A percentile compares a stretch with the other conserved stretches of the same genome.
Evolutionary conservation across 1,140 invertebrate species (phyloP).

Genomic region (Aphelinus certus): DNA sequence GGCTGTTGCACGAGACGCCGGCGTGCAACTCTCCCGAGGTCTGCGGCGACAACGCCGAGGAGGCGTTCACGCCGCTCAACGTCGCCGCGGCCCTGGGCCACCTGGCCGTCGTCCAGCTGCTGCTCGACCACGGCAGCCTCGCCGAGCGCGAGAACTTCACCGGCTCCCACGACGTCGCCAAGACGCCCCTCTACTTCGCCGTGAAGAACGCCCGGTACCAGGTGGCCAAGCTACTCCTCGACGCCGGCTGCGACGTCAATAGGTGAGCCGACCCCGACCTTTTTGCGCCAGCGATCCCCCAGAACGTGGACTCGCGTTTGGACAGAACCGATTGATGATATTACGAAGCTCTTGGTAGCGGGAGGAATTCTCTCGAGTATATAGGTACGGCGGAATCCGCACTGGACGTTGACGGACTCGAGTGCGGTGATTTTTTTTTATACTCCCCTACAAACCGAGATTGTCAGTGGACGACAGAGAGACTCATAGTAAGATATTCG

Average conservation of each 20-base stretch:
- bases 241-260: conserved; percentile 2
- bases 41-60: not conserved
- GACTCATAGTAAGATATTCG: too few relatives aligned
- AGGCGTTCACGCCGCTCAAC: conserved; percentile 12
- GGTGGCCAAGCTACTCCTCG: conserved; percentile 2
- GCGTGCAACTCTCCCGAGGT: conserved; percentile 7
- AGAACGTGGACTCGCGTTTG: too few relatives aligned
- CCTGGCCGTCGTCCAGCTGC: not conserved
- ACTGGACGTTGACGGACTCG: too few relatives aligned
- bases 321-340: too few relatives aligned
- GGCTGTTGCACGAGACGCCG: conserved; percentile 1
- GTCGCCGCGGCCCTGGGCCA: conserved; percentile 9
- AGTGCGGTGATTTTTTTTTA: too few relatives aligned
- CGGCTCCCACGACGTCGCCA: not conserved
- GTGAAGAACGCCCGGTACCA: not conserved
- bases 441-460: too few relatives aligned
- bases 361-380: too few relatives aligned
- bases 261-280: not conserved
- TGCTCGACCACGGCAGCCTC: not conserved
- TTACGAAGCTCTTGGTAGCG: too few relatives aligned
- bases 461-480: too few relatives aligned
- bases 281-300: too few relatives aligned
- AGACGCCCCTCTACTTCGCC: conserved; percentile 16
- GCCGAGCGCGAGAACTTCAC: not conserved
- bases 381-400: too few relatives aligned